Evolutionary conservation across 1,140 invertebrate genomes (phyloP).

Genomic region (Adelges cooleyi): DNA sequence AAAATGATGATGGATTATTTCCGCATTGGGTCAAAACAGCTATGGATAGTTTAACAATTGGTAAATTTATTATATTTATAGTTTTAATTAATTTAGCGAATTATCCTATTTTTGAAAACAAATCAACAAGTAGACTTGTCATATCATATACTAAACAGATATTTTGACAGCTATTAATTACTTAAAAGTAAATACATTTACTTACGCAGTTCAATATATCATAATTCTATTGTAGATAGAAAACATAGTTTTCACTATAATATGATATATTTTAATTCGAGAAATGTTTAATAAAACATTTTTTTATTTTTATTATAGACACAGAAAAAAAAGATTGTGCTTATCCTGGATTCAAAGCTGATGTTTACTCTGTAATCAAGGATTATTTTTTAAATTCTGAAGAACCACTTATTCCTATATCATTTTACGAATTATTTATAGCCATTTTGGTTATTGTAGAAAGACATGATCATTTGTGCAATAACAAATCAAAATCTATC

Average conservation of each 20-base stretch:
- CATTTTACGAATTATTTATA: slow-evolving; percentile 24
- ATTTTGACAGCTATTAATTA: too few species aligned
- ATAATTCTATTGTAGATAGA: too few species aligned
- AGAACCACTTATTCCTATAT: slow-evolving; percentile 15
- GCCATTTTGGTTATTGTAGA: slow-evolving; percentile 14
- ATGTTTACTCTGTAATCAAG: slow-evolving; percentile 18
- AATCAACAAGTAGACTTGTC: too few species aligned
- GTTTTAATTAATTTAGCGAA: too few species aligned
- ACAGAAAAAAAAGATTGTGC: not conserved
- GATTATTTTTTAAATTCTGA: slow-evolving; percentile 26
- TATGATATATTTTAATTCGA: too few species aligned
- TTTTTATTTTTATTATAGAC: not conserved
- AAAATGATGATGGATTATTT: slow-evolving; percentile 18
- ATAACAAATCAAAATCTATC: not conserved
- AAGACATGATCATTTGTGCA: slow-evolving; percentile 18
- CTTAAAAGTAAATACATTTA: too few species aligned
- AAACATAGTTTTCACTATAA: too few species aligned
- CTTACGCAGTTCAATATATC: too few species aligned
- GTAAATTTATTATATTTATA: not conserved
- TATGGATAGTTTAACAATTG: slow-evolving; percentile 12
- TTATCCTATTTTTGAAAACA: too few species aligned
- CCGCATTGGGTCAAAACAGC: slow-evolving; percentile 18
- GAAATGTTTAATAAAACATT: too few species aligned
- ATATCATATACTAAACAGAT: too few species aligned
- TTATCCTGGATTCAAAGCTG: slow-evolving; percentile 22